Evolutionary conservation across 37 sponge, comb jelly and placozoan genomes (phyloP), one percentile per base, ranked within the genome.

Genomic region (Dysidea cf. avara): DNA sequence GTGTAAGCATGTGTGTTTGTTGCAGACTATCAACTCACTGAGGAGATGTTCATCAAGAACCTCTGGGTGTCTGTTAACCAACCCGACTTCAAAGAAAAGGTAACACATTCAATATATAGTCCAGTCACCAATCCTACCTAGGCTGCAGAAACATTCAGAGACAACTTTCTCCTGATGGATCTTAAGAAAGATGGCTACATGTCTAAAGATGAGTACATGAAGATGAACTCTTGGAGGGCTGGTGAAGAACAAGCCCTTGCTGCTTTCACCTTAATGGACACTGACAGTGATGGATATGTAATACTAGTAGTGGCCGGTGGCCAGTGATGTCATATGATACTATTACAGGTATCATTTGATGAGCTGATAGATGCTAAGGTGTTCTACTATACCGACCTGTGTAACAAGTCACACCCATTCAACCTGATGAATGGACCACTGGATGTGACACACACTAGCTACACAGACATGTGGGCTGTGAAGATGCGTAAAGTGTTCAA

Each of bases 221-320:
- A 56, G 58, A 14, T 6, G 58, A 56, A 56, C 14, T 28, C 29
- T 56, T 28, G 58, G 58, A 56, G 11, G 58, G 58, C 58, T 56
- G 58, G 58, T 6, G 58, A 56, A 56, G 58, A 56, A 28, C 25
- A 28, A 28, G 58, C 58, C 11, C 25, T 22, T 22, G 29, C 29
- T 56, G 29, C 58, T 56, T 56, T 56, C 11, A 26, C 5, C 7
- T 7, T 28, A 12, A 56, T 56, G 58, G 58, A 56, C 29, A 14
- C 58, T 56, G 58, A 56, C 58, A 56, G 11, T 28, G 58, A 56
- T 26, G 58, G 29, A 22, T 28, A 56, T 22, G 58, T 56, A 9
- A n/a, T n/a, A n/a, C n/a, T n/a, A n/a, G n/a, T n/a, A n/a, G n/a
- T n/a, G n/a, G n/a, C n/a, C n/a, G n/a, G n/a, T n/a, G n/a, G n/a